Evolutionary conservation across 1,140 invertebrate genomes (phyloP).

Genomic region (Drosophila lini): DNA sequence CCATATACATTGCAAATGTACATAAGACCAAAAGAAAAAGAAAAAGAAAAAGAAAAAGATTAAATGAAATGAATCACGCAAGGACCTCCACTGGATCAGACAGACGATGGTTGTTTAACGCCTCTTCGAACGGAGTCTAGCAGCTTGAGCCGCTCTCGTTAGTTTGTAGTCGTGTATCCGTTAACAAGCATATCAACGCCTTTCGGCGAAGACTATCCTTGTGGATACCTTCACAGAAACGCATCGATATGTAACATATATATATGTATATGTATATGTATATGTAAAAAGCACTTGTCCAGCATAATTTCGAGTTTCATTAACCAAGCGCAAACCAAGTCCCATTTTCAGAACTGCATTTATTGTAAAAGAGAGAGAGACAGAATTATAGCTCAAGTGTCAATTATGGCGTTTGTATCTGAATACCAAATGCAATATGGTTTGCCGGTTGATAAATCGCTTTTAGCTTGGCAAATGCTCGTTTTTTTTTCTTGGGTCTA

Average conservation of each 20-base stretch:
- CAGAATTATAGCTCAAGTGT: conserved; percentile 21
- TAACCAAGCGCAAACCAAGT: conserved; percentile 12
- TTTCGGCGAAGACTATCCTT: not conserved
- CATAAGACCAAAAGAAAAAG: conserved; percentile 34
- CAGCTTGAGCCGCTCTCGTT: conserved; percentile 33
- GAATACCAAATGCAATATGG: conserved; percentile 41
- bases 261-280: no score
- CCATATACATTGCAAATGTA: conserved; percentile 47
- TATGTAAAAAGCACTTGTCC: conserved; percentile 42
- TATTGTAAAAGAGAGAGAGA: conserved; percentile 10
- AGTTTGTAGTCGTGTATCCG: conserved; percentile 32
- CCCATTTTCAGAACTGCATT: conserved; percentile 37
- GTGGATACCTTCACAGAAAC: not conserved
- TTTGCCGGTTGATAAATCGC: conserved; percentile 10
- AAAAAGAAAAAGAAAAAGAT: no score
- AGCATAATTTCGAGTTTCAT: conserved; percentile 24
- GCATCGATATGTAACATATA: not conserved
- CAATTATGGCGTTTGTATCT: conserved; percentile 23
- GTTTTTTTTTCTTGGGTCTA: conserved; percentile 58
- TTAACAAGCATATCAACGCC: conserved; percentile 20
- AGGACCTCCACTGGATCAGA: conserved; percentile 38
- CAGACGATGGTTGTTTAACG: conserved; percentile 44
- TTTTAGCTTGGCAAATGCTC: conserved; percentile 48
- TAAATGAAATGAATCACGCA: conserved; percentile 22
- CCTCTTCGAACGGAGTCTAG: conserved; percentile 16